Percentiles rank a stretch among this genome's conserved stretches.
Conservation (phyloP, 2,113 vertebrate genomes). For the Corydoras sp. region DNA sequence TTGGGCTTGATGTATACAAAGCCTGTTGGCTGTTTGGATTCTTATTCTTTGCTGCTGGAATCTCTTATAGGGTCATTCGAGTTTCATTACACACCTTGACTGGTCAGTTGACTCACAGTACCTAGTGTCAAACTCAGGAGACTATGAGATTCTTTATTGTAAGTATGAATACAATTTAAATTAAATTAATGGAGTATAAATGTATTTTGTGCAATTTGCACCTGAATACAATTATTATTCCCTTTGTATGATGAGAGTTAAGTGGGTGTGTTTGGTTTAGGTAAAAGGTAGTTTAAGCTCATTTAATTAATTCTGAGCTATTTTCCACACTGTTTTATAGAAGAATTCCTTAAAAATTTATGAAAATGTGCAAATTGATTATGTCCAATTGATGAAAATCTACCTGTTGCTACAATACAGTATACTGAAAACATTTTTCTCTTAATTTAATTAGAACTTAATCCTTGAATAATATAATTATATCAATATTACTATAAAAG, state of each 20-base stretch:
- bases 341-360: too few species aligned
- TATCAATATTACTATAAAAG: too few species aligned
- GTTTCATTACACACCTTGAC: conserved; percentile 96
- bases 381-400: too few species aligned
- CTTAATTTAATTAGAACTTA: not conserved
- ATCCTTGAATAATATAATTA: not conserved
- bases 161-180: conserved; percentile 58
- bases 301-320: too few species aligned
- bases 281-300: too few species aligned
- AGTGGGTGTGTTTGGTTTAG: too few species aligned
- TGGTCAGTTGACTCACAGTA: conserved; percentile 95
- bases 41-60: not conserved
- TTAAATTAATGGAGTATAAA: not conserved
- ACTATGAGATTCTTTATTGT: conserved; percentile 99
- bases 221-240: too few species aligned
- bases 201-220: too few species aligned
- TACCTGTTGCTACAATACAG: not conserved
- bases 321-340: too few species aligned
- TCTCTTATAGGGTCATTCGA: conserved; percentile 85
- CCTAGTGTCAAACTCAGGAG: conserved; percentile 95
- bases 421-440: not conserved
- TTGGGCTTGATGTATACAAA: too few species aligned
- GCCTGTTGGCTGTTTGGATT: not conserved
- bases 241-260: too few species aligned
- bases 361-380: too few species aligned